These are phyloP conservation scores for Pogoniulus pusillus DNA, from an alignment of 2,797 vertebrate genomes.

Conservation along the genomic window DNA sequence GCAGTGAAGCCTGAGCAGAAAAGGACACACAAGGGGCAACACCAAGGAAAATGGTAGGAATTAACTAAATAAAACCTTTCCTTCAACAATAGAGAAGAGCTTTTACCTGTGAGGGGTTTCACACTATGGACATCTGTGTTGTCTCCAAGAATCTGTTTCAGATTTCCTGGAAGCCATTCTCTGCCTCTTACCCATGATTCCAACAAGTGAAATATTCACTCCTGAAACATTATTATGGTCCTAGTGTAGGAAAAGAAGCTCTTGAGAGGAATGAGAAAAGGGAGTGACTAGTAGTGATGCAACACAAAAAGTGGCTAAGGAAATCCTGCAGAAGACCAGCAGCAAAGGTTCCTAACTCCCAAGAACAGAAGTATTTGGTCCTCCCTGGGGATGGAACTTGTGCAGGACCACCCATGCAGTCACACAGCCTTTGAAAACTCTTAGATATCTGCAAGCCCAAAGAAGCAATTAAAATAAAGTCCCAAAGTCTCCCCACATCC, in stretches of 20 bases:
- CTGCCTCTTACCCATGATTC: fast-evolving
- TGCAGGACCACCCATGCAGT: background rate
- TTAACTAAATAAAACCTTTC: background rate
- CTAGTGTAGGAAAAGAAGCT: background rate
- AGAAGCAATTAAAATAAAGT: background rate
- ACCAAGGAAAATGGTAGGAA: background rate
- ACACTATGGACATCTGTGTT: fast-evolving
- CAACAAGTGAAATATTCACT: background rate
- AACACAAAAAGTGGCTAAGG: background rate
- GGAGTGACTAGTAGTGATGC: background rate
- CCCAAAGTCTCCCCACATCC: background rate
- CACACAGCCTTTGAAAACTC: background rate
- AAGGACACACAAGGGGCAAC: background rate
- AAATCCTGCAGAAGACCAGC: background rate
- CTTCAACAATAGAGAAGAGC: background rate
- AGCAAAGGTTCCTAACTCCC: background rate
- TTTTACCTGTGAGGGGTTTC: background rate
- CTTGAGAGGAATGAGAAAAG: background rate
- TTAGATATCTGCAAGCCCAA: background rate
- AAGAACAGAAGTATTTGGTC: background rate
- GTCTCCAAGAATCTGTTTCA: background rate
- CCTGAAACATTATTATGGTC: fast-evolving
- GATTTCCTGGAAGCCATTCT: background rate
- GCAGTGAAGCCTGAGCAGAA: background rate
- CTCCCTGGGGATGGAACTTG: background rate